Evolutionary conservation across 2,888 invertebrate species (phyloP).

Genomic region (Ferdinandea cuprea): DNA sequence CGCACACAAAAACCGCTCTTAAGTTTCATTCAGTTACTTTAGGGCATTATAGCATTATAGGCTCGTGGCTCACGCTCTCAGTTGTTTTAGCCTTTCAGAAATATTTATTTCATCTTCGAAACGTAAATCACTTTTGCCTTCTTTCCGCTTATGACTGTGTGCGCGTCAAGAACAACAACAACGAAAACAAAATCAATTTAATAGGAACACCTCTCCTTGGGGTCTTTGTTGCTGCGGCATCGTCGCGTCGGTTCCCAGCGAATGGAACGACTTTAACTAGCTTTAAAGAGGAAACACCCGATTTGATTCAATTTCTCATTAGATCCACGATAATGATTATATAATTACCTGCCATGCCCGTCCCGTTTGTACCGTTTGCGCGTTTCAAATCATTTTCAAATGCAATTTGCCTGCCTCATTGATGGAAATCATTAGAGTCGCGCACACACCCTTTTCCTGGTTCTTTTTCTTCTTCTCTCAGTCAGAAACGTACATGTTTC

Average conservation of each 20-base stretch:
- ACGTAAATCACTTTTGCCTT: constrained; percentile 47
- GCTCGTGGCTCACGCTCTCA: neutral
- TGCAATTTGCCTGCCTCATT: constrained; percentile 62
- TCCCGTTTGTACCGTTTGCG: neutral
- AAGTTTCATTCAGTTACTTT: constrained; percentile 13
- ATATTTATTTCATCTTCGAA: constrained; percentile 11
- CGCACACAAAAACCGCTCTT: neutral
- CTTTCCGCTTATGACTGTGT: constrained; percentile 20
- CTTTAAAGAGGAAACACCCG: neutral
- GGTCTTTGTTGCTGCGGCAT: neutral
- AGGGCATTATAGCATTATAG: constrained; percentile 4
- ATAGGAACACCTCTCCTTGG: constrained; percentile 12
- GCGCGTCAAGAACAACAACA: neutral
- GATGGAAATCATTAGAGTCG: constrained; percentile 53
- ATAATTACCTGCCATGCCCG: constrained; percentile 44
- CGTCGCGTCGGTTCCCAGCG: too few species aligned
- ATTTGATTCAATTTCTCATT: constrained; percentile 37
- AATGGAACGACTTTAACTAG: neutral
- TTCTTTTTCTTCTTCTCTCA: too few species aligned
- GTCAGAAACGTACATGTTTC: neutral
- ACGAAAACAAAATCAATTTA: constrained; percentile 17
- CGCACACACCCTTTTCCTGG: constrained; percentile 40
- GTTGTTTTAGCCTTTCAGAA: neutral
- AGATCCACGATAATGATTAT: constrained; percentile 60
- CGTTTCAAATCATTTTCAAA: constrained; percentile 55